Evolutionary conservation across 2,797 vertebrate species (phyloP), one percentile per base, ranked within the genome.

Genomic region (Falco rusticolus): DNA sequence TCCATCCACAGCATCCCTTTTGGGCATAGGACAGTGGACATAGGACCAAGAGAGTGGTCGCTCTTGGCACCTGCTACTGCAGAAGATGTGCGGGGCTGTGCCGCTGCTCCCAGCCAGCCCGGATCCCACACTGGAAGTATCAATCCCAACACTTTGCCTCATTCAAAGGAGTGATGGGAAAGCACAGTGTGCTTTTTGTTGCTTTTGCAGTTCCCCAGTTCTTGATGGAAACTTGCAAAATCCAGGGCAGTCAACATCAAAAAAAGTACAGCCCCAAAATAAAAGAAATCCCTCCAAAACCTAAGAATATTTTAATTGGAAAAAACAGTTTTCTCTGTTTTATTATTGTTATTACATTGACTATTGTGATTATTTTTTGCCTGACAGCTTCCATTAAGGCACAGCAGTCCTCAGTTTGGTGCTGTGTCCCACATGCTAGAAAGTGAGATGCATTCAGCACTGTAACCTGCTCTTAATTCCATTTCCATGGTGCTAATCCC

Each of bases 31-130:
- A 47, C 21, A 37, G 1, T 9, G 13, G 25, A 88, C 65, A 6
- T 41, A 37, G 37, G 41, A 41, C 41, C 41, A 41, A 41, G 41
- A 41, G 13, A 26, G 11, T 3, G 16, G 54, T 90, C 22, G 4
- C 13, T 48, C 31, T 16, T 43, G 16, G 24, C 16, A 37, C 12
- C 9, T 0, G 0, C 33, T 45, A 31, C 34, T 2, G 1, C 33
- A 39, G 77, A 22, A 84, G 34, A 17, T 2, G 2, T 48, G 59
- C 1, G 11, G n/a, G 43, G 31, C 54, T 1, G 0, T 68, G 47
- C 16, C 1, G 5, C 10, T n/a, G 28, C 37, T 59, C 19, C 48
- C 37, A 47, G 53, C 41, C 4, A 5, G 28, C 59, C 54, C 31
- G 34, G 15, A 69, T 50, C 25, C 45, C 3, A 0, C 19, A 2